phyloP scores from a whole-genome alignment of 2,888 invertebrate genomes.

The Melanostoma mellinum region DNA sequence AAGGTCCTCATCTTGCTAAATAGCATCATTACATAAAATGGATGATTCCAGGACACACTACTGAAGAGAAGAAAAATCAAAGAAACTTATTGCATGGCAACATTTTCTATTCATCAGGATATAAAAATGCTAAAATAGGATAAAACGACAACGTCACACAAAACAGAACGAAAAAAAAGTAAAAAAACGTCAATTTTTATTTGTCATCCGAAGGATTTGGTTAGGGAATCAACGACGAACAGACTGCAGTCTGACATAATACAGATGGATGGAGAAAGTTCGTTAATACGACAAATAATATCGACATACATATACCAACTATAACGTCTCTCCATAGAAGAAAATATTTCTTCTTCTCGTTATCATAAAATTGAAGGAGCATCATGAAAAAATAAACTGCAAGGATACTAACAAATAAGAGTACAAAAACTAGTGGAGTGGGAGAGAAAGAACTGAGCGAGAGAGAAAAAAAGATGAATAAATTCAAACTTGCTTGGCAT shows the following conservation, averaged over 20 bases:
- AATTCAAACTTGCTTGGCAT: conserved; percentile 65
- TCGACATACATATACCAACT: neutral
- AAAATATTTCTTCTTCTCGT: conserved; percentile 48
- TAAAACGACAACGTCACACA: conserved; percentile 36
- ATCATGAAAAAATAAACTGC: conserved; percentile 18
- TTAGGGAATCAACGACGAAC: conserved; percentile 36
- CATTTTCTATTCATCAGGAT: conserved; percentile 69
- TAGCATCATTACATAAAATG: conserved; percentile 69
- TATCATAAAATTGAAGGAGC: conserved; percentile 66
- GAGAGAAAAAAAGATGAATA: conserved; percentile 42
- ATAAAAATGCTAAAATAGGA: conserved; percentile 36
- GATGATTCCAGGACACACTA: conserved; percentile 58
- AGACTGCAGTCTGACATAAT: conserved; percentile 35
- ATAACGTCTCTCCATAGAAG: neutral
- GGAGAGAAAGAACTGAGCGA: conserved; percentile 2
- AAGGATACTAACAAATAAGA: conserved; percentile 40
- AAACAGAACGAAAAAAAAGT: neutral
- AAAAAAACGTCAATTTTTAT: conserved; percentile 51
- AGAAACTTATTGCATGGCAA: conserved; percentile 56
- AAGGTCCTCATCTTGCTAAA: conserved; percentile 61
- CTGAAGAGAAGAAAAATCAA: conserved; percentile 38
- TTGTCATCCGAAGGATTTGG: conserved; percentile 57
- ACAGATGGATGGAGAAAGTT: conserved; percentile 55
- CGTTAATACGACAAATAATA: conserved; percentile 51
- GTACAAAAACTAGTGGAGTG: neutral